Evolutionary conservation across 2,888 invertebrate species (phyloP), one percentile per base, ranked within the genome.

Genomic region (Caenorhabditis imperialis): DNA sequence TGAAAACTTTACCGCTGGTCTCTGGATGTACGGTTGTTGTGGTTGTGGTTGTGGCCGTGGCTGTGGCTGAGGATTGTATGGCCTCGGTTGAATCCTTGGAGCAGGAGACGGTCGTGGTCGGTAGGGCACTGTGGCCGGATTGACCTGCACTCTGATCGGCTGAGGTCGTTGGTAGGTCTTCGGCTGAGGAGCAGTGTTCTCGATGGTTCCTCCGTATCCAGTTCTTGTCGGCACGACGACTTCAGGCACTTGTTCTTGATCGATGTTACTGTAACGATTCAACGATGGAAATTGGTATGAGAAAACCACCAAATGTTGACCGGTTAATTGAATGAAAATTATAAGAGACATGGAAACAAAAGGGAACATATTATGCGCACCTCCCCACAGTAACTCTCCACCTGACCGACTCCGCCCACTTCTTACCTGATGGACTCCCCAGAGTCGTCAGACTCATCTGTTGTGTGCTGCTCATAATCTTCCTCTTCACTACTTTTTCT

Each of bases 121-220:
- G 27, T 63, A 65, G n/a, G 72, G 72, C 14, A 60, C 48, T 0
- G 72, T 72, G 10, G 72, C 72, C 2, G 72, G 72, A 22, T 65
- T 72, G 14, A 72, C 72, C 40, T 72, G 72, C 20, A 72, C 65
- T 42, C 53, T 37, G 5, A 54, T 38, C 14, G 65, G 65, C 1
- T 61, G 53, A 7, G 62, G 62, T 20, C 54, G 30, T 18, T 57
- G 48, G 35, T 45, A 63, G 2, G 23, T n/a, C 10, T 35, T 55
- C 37, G 62, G 62, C 22, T 57, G 62, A 30, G 62, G 55, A 40
- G 71, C 71, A 2, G 71, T 71, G 37, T 71, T 71, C 16, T 71
- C 71, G 27, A 71, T 55, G 18, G 55, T 55, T 44, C 42, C 50
- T 22, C 70, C 70, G 14, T 16, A 54, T 7, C 55, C 48, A 4